A percentile compares a stretch with the other conserved stretches of the same genome.
These are phyloP conservation scores for Macrosiphum euphorbiae DNA, from an alignment of 2,888 invertebrate genomes.

Conservation along the genomic window DNA sequence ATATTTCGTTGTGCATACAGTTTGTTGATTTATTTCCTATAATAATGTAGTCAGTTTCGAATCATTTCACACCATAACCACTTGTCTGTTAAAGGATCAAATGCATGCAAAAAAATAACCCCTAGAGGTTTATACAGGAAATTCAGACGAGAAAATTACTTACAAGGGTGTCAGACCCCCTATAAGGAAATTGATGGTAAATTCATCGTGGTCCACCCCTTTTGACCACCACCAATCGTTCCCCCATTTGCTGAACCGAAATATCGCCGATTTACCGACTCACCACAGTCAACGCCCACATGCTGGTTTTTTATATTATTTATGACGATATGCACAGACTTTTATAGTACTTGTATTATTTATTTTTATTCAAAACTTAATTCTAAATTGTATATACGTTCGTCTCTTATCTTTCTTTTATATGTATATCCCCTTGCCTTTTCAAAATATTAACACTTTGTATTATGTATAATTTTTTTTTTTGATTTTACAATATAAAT, in stretches of 20 bases:
- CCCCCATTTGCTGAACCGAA: slow-evolving; percentile 26
- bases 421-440: background rate
- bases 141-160: slow-evolving; percentile 55
- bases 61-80: slow-evolving; percentile 49
- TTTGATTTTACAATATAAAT: slow-evolving; percentile 41
- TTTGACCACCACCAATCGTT: slow-evolving; percentile 62
- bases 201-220: slow-evolving; percentile 55
- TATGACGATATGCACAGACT: slow-evolving; percentile 46
- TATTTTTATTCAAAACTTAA: slow-evolving; percentile 44
- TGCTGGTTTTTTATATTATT: slow-evolving; percentile 62
- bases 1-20: background rate
- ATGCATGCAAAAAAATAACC: slow-evolving; percentile 38
- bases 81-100: slow-evolving; percentile 35
- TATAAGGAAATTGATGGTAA: slow-evolving; percentile 54
- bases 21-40: slow-evolving; percentile 20
- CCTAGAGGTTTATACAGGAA: slow-evolving; percentile 43
- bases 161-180: slow-evolving; percentile 56
- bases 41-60: slow-evolving; percentile 38
- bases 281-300: slow-evolving; percentile 64
- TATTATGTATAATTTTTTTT: background rate
- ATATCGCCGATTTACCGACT: slow-evolving; percentile 43
- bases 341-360: slow-evolving; percentile 24
- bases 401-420: slow-evolving; percentile 12
- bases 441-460: slow-evolving; percentile 24
- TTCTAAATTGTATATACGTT: slow-evolving; percentile 16